Evolutionary conservation across 2,797 vertebrate species (phyloP).

Genomic region (Malurus splendens): DNA sequence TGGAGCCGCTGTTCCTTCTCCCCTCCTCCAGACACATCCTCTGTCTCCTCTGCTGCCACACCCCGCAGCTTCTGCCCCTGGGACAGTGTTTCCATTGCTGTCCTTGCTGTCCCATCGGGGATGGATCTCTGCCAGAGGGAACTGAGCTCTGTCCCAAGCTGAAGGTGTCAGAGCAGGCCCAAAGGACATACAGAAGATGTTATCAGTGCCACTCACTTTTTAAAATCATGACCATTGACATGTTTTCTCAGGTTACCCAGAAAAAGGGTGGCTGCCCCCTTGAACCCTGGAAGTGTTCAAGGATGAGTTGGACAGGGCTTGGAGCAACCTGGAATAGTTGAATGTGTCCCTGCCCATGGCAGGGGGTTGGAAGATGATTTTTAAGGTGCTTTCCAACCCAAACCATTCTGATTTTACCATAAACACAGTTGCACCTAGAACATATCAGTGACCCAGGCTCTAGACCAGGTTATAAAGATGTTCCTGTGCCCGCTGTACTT

Average conservation of each 20-base stretch:
- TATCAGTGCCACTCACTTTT: rapidly evolving
- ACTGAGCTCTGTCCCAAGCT: not conserved
- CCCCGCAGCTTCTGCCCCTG: rapidly evolving
- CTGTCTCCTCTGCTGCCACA: not conserved
- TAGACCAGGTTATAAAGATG: not conserved
- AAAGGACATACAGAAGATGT: not conserved
- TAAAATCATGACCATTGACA: too few species aligned
- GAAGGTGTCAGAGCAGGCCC: not conserved
- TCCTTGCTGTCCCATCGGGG: rapidly evolving
- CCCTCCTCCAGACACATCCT: not conserved
- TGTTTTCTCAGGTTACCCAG: not conserved
- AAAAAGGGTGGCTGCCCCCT: rapidly evolving
- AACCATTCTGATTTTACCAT: rapidly evolving
- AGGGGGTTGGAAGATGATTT: rapidly evolving
- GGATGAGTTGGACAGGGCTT: not conserved
- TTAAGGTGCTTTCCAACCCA: not conserved
- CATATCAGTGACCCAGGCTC: not conserved
- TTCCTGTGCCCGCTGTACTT: not conserved
- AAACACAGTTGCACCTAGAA: not conserved
- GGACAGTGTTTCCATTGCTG: rapidly evolving
- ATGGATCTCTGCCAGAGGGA: rapidly evolving
- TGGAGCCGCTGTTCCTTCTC: not conserved
- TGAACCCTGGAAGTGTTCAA: not conserved
- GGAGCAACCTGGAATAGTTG: rapidly evolving
- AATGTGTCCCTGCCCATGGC: not conserved